Conservation (phyloP, 2,797 vertebrate genomes). For the Syncerus caffer region DNA sequence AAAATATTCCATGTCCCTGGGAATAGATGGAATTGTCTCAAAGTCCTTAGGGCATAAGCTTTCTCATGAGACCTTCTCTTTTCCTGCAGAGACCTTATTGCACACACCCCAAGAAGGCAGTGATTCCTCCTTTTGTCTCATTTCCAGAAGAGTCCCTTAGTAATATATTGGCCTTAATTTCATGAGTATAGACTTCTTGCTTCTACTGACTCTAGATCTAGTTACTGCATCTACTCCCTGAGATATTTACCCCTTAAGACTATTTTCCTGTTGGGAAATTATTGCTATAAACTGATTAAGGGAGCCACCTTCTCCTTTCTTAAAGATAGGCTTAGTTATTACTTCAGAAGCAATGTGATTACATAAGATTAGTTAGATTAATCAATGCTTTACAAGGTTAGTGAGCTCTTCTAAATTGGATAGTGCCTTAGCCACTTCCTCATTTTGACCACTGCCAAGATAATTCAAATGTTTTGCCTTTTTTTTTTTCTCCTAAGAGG, state of each 20-base stretch:
- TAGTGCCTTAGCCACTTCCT: slow-evolving; percentile 55
- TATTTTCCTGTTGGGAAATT: slow-evolving; percentile 74
- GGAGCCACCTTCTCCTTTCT: slow-evolving; percentile 64
- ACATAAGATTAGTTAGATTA: slow-evolving; percentile 76
- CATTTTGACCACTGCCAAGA: slow-evolving; percentile 58
- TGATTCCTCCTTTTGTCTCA: slow-evolving; percentile 27
- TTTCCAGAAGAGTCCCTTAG: slow-evolving; percentile 52
- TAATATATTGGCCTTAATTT: slow-evolving; percentile 73
- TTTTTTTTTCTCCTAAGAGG: not conserved
- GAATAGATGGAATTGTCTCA: not conserved
- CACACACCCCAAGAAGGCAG: not conserved
- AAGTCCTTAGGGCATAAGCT: not conserved
- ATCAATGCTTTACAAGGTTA: slow-evolving; percentile 69
- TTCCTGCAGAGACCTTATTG: not conserved
- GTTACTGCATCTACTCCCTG: slow-evolving; percentile 70
- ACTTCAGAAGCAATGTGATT: slow-evolving; percentile 71
- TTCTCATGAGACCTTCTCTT: not conserved
- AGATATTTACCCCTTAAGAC: slow-evolving; percentile 76
- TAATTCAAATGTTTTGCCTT: slow-evolving; percentile 30
- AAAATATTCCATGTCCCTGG: not conserved
- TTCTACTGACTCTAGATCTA: slow-evolving; percentile 74
- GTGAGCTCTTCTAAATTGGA: slow-evolving; percentile 65
- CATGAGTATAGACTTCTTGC: slow-evolving; percentile 75
- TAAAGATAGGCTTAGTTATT: slow-evolving; percentile 77
- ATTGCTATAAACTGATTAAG: slow-evolving; percentile 74